phyloP scores from a whole-genome alignment of 2,113 vertebrate species.

The Proterorhinus semilunaris region DNA sequence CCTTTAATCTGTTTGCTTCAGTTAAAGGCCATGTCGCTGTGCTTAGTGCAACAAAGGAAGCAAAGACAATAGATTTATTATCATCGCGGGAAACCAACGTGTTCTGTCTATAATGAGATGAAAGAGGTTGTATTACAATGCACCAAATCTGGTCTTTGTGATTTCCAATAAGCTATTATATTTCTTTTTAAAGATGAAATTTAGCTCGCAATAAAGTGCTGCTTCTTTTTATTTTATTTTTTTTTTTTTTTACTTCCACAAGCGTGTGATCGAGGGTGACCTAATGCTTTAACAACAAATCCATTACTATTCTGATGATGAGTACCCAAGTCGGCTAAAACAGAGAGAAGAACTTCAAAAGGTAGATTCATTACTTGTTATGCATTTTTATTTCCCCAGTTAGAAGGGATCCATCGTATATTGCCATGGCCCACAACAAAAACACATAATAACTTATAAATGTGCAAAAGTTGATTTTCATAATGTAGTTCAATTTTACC shows the following conservation, averaged over 20 bases:
- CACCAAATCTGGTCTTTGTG: not conserved
- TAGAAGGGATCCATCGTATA: too few relatives aligned
- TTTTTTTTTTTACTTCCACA: constrained; percentile 31
- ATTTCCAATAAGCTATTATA: constrained; percentile 6
- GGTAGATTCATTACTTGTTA: constrained; percentile 25
- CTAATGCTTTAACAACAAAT: constrained; percentile 44
- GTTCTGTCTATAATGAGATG: constrained; percentile 10
- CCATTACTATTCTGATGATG: constrained; percentile 55
- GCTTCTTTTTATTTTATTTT: not conserved
- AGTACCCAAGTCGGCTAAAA: constrained; percentile 46
- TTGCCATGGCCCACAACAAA: too few relatives aligned
- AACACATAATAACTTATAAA: too few relatives aligned
- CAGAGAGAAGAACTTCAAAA: constrained; percentile 55
- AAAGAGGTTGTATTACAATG: constrained; percentile 8
- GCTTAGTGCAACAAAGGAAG: constrained; percentile 9
- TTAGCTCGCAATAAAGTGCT: constrained; percentile 3
- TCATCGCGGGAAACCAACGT: not conserved
- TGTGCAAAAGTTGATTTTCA: too few relatives aligned
- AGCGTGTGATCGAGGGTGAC: constrained; percentile 45
- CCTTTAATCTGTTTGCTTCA: constrained; percentile 10
- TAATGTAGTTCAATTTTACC: not conserved
- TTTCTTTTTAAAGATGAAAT: constrained; percentile 7
- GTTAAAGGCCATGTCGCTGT: constrained; percentile 12
- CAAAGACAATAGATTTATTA: constrained; percentile 5
- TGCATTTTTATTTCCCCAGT: not conserved